phyloP scores from a whole-genome alignment of 1,140 invertebrate genomes.

The Agraylea sexmaculata region DNA sequence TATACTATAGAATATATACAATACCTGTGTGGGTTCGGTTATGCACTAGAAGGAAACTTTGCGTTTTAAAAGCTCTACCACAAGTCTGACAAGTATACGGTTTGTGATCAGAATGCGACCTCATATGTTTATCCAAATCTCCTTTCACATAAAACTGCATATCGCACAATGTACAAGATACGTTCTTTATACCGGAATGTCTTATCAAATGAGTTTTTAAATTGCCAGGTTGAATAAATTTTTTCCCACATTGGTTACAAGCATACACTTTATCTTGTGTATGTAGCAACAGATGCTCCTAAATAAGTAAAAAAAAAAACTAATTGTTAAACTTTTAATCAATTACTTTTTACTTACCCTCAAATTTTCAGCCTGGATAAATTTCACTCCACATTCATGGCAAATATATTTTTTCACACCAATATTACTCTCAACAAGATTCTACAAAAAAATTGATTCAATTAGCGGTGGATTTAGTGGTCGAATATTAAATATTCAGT shows the following conservation, averaged over 20 bases:
- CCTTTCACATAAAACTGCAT: slow-evolving; percentile 40
- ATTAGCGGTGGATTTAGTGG: no score
- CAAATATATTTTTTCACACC: slow-evolving; percentile 36
- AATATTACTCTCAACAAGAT: no score
- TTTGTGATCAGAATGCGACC: slow-evolving; percentile 38
- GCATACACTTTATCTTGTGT: slow-evolving; percentile 43
- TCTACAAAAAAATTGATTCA: no score
- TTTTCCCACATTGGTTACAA: slow-evolving; percentile 50
- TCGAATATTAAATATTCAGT: no score
- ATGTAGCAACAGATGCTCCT: slow-evolving; percentile 42
- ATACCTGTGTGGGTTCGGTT: slow-evolving; percentile 33
- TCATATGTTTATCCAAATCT: slow-evolving; percentile 38
- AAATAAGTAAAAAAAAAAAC: slow-evolving; percentile 12
- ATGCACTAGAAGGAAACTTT: slow-evolving; percentile 32
- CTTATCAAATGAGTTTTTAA: slow-evolving; percentile 37
- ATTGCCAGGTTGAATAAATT: slow-evolving; percentile 53
- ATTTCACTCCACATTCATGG: slow-evolving; percentile 36
- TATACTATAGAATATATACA: no score
- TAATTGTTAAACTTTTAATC: not conserved
- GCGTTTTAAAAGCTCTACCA: slow-evolving; percentile 29
- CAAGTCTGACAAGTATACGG: slow-evolving; percentile 35
- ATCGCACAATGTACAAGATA: slow-evolving; percentile 34
- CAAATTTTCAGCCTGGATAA: slow-evolving; percentile 34
- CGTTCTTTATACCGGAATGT: slow-evolving; percentile 33
- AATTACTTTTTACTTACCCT: slow-evolving; percentile 8